Base-by-base conservation (phyloP, 2,113 vertebrate species). In the Cyrtonyx montezumae region DNA sequence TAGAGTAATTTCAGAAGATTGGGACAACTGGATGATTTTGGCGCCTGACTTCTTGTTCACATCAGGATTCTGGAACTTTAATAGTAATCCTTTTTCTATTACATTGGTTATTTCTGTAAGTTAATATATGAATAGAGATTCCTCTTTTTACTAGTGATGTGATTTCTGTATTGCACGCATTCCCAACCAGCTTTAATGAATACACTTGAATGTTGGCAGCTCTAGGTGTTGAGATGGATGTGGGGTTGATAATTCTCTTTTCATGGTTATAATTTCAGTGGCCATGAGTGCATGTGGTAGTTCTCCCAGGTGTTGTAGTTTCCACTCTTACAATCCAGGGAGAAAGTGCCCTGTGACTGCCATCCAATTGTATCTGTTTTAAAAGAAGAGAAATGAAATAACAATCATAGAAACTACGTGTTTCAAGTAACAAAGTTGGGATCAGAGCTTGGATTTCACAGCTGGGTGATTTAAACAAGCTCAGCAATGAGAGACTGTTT, bases 1-100 rank as follows among this genome's bases (percentile, higher is more conserved):
- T 93, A 69, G 92, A 95, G 88, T 87, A 93, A 87, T 85, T 90
- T 87, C 26, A 91, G 80, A 77, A 91, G 75, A 69, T 40, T 78
- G 56, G 71, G 84, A 49, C 18, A 46, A 62, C 19, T 78, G 62
- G 68, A n/a, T 62, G n/a, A 19, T 81, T 37, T 55, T 76, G 65
- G 61, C 69, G 83, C 78, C 42, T 40, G 40, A 40, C 40, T 42
- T 78, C 79, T 85, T 87, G 87, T 30, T 88, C 71, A 80, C 71
- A 89, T 77, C 56, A 61, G 74, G 76, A 51, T 79, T 56, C 68
- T 45, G 58, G 75, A 45, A 79, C 18, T 21, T 55, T 70, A 77
- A 93, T 95, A 94, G 32, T 65, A 94, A 91, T 91, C 82, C 55
- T 55, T 46, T 26, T 26, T 63, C 26, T 61, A 45, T 86, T 87